Conservation (phyloP, 2,797 vertebrate species). For the Tinamus major region DNA sequence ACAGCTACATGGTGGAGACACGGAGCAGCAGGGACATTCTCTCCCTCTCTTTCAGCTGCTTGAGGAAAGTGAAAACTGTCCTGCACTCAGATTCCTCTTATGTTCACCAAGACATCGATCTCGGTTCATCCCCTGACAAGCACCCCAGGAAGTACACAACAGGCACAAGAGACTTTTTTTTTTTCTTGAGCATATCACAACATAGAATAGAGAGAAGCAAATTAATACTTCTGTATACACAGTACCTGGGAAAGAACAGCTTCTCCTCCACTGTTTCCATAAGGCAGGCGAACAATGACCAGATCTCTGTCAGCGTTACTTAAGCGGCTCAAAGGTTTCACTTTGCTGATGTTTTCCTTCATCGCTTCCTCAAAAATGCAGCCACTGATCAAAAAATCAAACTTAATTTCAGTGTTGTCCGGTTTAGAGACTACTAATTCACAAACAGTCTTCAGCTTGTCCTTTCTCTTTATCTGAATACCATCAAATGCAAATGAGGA, state of each 20-base stretch:
- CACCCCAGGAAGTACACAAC: fast-evolving
- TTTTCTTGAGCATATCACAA: background rate
- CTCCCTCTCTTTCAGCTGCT: background rate
- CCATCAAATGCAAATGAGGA: constrained; percentile 84
- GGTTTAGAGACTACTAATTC: constrained; percentile 83
- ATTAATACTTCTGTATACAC: background rate
- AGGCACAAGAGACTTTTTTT: background rate
- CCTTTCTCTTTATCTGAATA: constrained; percentile 76
- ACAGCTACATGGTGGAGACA: background rate
- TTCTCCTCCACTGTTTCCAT: constrained; percentile 84
- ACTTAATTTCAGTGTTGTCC: constrained; percentile 78
- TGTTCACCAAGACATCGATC: background rate
- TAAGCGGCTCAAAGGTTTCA: constrained; percentile 81
- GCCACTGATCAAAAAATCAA: constrained; percentile 83
- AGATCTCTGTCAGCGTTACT: constrained; percentile 75
- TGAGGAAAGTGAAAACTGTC: background rate
- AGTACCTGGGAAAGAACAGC: constrained; percentile 94
- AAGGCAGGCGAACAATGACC: constrained; percentile 85
- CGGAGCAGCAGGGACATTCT: background rate
- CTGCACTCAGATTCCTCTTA: background rate
- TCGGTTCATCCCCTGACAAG: background rate
- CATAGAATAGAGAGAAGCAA: fast-evolving
- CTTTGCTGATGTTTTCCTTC: constrained; percentile 63
- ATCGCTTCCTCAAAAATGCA: constrained; percentile 72
- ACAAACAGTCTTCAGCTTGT: constrained; percentile 63